These are phyloP conservation scores for Megastigmus dorsalis DNA, from an alignment of 2,888 invertebrate genomes.

Conservation along the genomic window DNA sequence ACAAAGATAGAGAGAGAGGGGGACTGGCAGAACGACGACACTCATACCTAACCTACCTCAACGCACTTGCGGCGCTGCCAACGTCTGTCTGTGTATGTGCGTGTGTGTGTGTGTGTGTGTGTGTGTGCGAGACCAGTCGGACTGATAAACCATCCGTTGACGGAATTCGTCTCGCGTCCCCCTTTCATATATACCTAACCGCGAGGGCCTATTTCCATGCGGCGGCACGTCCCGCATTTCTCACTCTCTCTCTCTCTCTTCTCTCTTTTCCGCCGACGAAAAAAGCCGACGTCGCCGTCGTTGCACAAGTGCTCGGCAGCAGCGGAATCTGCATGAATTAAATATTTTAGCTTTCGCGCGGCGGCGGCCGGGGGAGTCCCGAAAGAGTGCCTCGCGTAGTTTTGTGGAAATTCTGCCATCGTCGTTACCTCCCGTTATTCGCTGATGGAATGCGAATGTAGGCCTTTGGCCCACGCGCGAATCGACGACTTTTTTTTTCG, in stretches of 20 bases:
- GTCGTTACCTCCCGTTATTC: too few relatives aligned
- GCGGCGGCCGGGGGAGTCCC: too few relatives aligned
- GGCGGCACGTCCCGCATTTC: constrained; percentile 59
- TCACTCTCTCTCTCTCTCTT: not conserved
- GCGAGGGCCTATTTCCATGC: constrained; percentile 55
- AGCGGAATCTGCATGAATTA: constrained; percentile 34
- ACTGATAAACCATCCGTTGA: too few relatives aligned
- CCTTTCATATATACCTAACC: constrained; percentile 3
- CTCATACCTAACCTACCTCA: constrained; percentile 5
- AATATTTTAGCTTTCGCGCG: not conserved
- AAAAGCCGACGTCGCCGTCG: not conserved
- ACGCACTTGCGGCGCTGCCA: not conserved
- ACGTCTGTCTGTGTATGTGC: not conserved
- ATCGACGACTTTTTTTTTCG: too few relatives aligned
- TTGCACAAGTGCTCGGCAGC: not conserved
- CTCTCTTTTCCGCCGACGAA: not conserved
- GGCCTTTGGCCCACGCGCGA: too few relatives aligned
- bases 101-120: not conserved
- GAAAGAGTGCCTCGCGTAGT: too few relatives aligned
- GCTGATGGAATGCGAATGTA: too few relatives aligned
- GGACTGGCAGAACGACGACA: not conserved
- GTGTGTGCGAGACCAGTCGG: too few relatives aligned
- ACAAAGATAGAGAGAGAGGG: not conserved
- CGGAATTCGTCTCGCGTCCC: constrained; percentile 10
- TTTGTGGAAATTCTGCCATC: too few relatives aligned